Conservation (phyloP, 2,888 invertebrate species). For the Temnothorax ravouxi region DNA sequence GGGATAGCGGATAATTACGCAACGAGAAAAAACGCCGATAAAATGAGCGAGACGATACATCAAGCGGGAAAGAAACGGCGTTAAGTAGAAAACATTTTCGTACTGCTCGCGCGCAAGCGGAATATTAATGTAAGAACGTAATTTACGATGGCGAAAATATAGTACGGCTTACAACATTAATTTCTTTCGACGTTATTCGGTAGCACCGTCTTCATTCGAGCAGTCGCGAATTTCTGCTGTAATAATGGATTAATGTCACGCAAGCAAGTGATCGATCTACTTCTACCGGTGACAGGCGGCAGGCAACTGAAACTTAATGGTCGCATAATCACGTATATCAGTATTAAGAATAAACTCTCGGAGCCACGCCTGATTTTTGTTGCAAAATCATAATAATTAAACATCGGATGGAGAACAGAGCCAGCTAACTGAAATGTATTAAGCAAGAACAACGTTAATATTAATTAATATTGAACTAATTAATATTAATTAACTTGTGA, state of each 20-base stretch:
- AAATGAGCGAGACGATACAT: conserved; percentile 39
- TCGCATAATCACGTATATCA: conserved; percentile 50
- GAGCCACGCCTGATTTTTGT: conserved; percentile 31
- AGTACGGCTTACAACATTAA: conserved; percentile 39
- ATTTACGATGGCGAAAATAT: conserved; percentile 43
- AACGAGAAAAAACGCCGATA: conserved; percentile 48
- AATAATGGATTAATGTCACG: conserved; percentile 58
- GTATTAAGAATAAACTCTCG: conserved; percentile 51
- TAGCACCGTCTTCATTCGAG: conserved; percentile 55
- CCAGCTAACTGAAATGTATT: conserved; percentile 11
- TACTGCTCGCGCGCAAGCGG: conserved; percentile 4
- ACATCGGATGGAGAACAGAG: neutral
- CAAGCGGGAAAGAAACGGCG: conserved; percentile 31
- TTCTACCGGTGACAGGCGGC: conserved; percentile 39
- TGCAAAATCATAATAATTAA: conserved; percentile 33
- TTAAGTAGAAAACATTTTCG: conserved; percentile 49
- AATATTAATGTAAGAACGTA: conserved; percentile 48
- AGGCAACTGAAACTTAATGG: conserved; percentile 50
- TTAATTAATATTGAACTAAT: conserved; percentile 9
- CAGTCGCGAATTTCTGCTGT: conserved; percentile 46
- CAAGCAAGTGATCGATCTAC: conserved; percentile 49
- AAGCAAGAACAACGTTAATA: conserved; percentile 13
- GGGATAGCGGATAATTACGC: conserved; percentile 47
- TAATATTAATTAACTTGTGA: conserved; percentile 2
- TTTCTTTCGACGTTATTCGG: conserved; percentile 56